Percentiles rank a stretch among this genome's conserved stretches.
Conservation (phyloP, 2,797 vertebrate species). For the Sebastolobus altivelis region DNA sequence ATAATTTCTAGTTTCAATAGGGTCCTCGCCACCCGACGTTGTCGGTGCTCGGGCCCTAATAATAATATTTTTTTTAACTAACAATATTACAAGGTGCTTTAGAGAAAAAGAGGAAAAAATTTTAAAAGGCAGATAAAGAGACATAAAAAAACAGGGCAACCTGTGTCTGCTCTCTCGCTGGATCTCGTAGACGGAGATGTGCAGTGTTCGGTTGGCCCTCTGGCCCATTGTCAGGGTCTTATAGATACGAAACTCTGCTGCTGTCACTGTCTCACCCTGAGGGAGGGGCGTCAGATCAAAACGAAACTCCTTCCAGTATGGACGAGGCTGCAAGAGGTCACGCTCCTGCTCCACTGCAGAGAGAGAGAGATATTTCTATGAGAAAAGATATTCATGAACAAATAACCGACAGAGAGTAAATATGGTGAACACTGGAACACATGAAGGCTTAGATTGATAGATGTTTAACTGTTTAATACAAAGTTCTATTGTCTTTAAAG, state of each 20-base stretch:
- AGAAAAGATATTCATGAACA: background rate
- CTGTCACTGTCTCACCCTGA: conserved; percentile 90
- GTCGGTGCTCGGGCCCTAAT: no score
- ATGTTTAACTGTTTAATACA: background rate
- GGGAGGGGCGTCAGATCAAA: conserved; percentile 96
- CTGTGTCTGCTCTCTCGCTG: conserved; percentile 88
- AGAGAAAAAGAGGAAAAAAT: background rate
- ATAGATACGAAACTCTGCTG: conserved; percentile 94
- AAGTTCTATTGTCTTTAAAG: background rate
- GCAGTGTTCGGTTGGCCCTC: conserved; percentile 89
- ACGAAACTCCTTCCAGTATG: conserved; percentile 96
- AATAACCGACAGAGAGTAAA: background rate
- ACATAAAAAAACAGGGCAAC: conserved; percentile 46
- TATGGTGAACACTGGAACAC: background rate
- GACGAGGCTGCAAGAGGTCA: conserved; percentile 89
- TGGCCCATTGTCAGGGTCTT: conserved; percentile 87
- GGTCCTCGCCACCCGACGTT: no score
- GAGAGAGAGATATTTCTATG: background rate
- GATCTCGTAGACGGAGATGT: conserved; percentile 93
- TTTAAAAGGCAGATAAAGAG: background rate
- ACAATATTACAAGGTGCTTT: no score
- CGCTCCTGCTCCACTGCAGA: conserved; percentile 90
- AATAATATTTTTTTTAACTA: no score
- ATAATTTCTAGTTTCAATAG: no score
- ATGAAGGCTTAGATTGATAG: background rate